phyloP scores from a whole-genome alignment of 2,113 vertebrate genomes.

The Saguinus midas region DNA sequence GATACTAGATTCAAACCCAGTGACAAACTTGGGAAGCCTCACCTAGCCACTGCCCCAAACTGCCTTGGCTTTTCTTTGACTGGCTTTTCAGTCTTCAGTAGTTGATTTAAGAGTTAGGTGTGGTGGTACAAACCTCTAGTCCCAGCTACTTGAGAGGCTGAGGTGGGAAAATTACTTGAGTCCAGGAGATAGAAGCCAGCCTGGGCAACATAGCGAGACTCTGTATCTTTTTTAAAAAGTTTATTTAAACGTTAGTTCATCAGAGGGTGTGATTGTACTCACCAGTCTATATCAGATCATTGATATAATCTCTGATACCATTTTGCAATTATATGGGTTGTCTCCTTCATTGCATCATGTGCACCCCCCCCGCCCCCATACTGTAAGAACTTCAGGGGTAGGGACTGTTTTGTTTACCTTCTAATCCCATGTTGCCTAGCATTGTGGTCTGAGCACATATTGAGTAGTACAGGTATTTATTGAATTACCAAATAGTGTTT shows the following conservation, averaged over 20 bases:
- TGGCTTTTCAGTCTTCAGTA: neutral
- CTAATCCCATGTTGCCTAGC: neutral
- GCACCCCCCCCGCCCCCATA: fast-evolving
- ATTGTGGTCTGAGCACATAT: neutral
- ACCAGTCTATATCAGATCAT: neutral
- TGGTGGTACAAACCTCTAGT: neutral
- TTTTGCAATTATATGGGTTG: neutral
- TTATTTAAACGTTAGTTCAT: neutral
- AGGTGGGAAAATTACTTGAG: neutral
- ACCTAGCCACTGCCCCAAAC: neutral
- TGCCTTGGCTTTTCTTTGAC: neutral
- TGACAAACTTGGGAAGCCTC: neutral
- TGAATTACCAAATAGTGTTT: slow-evolving; percentile 6
- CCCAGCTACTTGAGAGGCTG: no score
- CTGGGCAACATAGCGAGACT: neutral
- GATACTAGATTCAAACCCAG: neutral
- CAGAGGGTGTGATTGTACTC: neutral
- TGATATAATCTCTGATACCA: neutral
- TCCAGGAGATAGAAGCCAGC: neutral
- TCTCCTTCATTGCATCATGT: neutral
- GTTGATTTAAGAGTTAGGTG: neutral
- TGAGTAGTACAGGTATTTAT: neutral
- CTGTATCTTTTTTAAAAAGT: neutral
- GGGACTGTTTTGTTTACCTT: neutral
- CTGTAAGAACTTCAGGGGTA: neutral